Base-by-base conservation (phyloP, 2,113 vertebrate species). In the Cyprinus carpio region DNA sequence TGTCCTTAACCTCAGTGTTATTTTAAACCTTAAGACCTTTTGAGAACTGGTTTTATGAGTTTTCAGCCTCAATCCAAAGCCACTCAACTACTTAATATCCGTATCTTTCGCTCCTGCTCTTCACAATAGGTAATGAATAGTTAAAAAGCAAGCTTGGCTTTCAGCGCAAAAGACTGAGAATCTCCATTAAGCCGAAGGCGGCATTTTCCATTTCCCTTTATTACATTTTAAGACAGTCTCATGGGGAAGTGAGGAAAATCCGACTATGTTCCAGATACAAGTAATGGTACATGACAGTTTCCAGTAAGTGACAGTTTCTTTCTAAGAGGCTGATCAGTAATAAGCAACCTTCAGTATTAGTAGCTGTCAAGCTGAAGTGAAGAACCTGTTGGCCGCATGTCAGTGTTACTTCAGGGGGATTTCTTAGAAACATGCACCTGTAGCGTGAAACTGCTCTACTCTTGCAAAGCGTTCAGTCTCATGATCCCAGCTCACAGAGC, bases 141-240 rank as follows among this genome's bases (percentile, higher is more conserved):
- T 75, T 76, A 62, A 84, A 80, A 62, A 34, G 83, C 9, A 43
- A 84, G 25, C 27, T 31, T 75, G 56, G 23, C 83, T 65, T 76
- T 67, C 10, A 65, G n/a, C 9, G 34, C 34, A 34, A 31, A 31
- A 54, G 74, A 77, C 37, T 34, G 20, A 84, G 58, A 84, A 25
- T 40, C 23, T 81, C 78, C 78, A 81, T 81, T 81, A 81, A 81
- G 60, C 60, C 8, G 8, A 81, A 65, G 4, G 2, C 25, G 60
- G n/a, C 40, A 65, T 40, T 81, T 80, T 64, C 60, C 60, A 81
- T n/a, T 81, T 64, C 58, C 60, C 60, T 49, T 18, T 81, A 81
- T 67, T 65, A 31, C 78, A 65, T 81, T 65, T 65, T 29, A 81
- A 65, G 60, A 81, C 13, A 16, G 37, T 65, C 37, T 49, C 4